Base-by-base conservation (phyloP, 23 tunicate genomes). In the Trididemnum miniatum region DNA sequence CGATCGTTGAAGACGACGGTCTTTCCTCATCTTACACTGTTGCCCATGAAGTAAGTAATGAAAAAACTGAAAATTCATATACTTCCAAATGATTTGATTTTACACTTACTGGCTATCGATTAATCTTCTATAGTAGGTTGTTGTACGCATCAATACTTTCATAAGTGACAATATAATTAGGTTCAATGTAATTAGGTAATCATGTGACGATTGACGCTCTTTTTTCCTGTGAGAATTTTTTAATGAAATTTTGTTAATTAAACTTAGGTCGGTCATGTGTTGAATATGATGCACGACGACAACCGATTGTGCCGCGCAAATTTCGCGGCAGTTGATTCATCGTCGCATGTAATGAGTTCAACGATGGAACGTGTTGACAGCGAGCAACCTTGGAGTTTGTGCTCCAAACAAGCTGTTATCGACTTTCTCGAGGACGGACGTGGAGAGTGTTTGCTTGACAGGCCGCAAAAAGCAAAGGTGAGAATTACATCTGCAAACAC, bases 241-340 rank as follows among this genome's bases (percentile, higher is more conserved):
- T n/a, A n/a, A n/a, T n/a, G n/a, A n/a, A n/a, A n/a, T n/a, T n/a
- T n/a, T n/a, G n/a, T n/a, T n/a, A n/a, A n/a, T n/a, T n/a, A 44
- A 44, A 44, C 15, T 15, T n/a, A 73, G 79, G 79, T 73, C 30
- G 97, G 97, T 20, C 98, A 93, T 80, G 90, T 85, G 23, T 52
- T 93, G 20, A 93, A 88, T 35, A 93, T 93, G 92, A 81, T 93
- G 87, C 98, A 93, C 89, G 98, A 93, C 89, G 93, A 88, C 38
- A 81, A 93, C 81, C 66, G 85, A 3, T 72, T 85, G 51, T 93
- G 98, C 62, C 84, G 89, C 39, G 80, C 65, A 20, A 84, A 84
- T 76, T 84, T 84, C 35, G 87, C 72, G 39, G 44, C 63, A 72
- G 34, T 79, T 65, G 82, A 93, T 36, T 69, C 93, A 27, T 37